Base-by-base conservation (phyloP, 2,888 invertebrate species). In the Habrosyne pyritoides region DNA sequence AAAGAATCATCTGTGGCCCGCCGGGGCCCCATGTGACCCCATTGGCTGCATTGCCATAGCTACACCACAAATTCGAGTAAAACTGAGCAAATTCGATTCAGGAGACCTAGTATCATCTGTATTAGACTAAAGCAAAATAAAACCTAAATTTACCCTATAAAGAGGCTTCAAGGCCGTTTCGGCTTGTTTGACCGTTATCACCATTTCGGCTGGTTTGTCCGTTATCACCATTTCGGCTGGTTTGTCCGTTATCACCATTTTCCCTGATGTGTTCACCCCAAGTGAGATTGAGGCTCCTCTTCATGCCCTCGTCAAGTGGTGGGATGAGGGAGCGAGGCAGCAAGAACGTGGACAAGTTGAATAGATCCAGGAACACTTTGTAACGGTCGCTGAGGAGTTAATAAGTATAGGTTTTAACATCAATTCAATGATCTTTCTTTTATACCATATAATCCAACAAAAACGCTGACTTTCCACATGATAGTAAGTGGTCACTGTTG, bases 331-430 rank as follows among this genome's bases (percentile, higher is more conserved):
- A 94, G 7, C 99, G 95, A 0, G 99, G 99, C 73, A 99, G 96
- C 61, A 99, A 91, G 92, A 98, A 99, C 0, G 99, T 99, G 0
- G 99, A 99, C 56, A 99, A 89, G 86, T 99, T 99, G 93, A 99
- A 99, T 47, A 99, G 91, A 84, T 99, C 99, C 81, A 99, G 90
- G 83, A 99, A 99, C 28, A 99, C 98, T 90, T 99, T 99, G 93
- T 99, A 99, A 21, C 99, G 97, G 88, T 99, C 99, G 84, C 99
- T 99, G 91, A 47, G 22, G 21, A 94, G n/a, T 30, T 28, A 28
- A 54, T 42, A 21, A 28, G 28, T 7, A 22, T n/a, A 49, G 10
- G 21, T 12, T 12, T 21, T 18, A n/a, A 30, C 21, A 53, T 18
- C 33, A 22, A 42, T 7, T 3, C 10, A 28, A 28, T 28, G 28